Percentiles rank a stretch among this genome's conserved stretches.
phyloP scores from a whole-genome alignment of 2,888 invertebrate genomes.

The Drosophila flavopinicola region DNA sequence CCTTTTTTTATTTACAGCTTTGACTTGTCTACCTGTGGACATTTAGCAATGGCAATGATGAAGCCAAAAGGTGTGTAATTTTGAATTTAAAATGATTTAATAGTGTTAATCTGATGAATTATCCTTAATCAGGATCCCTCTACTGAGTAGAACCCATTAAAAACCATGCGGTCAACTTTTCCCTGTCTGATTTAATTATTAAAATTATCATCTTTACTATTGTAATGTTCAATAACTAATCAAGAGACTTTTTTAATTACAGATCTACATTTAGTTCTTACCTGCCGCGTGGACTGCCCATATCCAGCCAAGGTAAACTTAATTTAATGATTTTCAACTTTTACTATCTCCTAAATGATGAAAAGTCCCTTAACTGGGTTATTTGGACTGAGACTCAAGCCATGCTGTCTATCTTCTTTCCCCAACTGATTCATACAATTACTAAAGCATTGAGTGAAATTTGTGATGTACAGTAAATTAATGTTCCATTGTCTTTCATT shows the following conservation, averaged over 20 bases:
- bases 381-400: conserved; percentile 40
- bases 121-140: conserved; percentile 72
- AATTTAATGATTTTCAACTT: not conserved
- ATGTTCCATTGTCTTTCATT: conserved; percentile 10
- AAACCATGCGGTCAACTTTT: conserved; percentile 68
- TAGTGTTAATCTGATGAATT: conserved; percentile 52
- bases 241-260: not conserved
- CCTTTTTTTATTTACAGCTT: not conserved
- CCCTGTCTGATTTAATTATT: conserved; percentile 50
- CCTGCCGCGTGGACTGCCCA: not conserved
- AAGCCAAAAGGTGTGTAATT: conserved; percentile 21
- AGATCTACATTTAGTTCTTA: not conserved
- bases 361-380: conserved; percentile 30
- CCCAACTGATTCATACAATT: conserved; percentile 41
- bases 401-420: conserved; percentile 57
- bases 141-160: conserved; percentile 73
- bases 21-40: not conserved
- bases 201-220: fast-evolving
- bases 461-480: not conserved
- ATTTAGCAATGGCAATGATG: not conserved
- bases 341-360: conserved; percentile 30
- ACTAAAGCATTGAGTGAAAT: not conserved
- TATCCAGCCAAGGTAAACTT: conserved; percentile 17
- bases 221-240: not conserved
- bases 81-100: not conserved